A percentile compares a stretch with the other conserved stretches of the same genome.
Conservation (phyloP, 2,888 invertebrate genomes). For the Mimas tiliae region DNA sequence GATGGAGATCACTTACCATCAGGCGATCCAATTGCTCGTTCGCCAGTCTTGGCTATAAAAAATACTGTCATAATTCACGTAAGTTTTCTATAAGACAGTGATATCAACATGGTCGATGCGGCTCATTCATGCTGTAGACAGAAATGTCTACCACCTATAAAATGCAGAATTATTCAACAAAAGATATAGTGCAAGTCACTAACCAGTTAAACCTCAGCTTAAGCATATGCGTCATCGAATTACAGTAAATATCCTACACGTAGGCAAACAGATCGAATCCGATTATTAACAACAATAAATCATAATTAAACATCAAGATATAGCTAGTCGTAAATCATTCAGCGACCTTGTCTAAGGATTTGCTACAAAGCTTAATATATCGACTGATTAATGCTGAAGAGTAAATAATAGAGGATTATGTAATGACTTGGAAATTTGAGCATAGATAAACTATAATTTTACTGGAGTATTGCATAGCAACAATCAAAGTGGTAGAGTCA, state of each 20-base stretch:
- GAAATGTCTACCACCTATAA: no score
- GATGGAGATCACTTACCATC: no score
- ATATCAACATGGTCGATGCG: no score
- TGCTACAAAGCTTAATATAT: slow-evolving; percentile 7
- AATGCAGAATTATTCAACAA: no score
- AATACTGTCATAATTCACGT: no score
- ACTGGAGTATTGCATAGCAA: neutral
- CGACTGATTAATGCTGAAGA: slow-evolving; percentile 1
- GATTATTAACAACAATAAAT: slow-evolving; percentile 19
- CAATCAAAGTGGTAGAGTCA: no score
- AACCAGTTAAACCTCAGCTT: neutral
- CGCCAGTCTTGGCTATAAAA: no score
- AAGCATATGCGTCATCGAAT: neutral
- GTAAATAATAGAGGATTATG: slow-evolving; percentile 14
- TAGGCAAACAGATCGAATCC: slow-evolving; percentile 20
- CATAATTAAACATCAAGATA: slow-evolving; percentile 24
- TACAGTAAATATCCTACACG: neutral
- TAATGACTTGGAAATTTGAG: neutral
- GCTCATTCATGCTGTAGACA: no score
- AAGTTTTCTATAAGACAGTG: no score
- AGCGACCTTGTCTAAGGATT: slow-evolving; percentile 11
- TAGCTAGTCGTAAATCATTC: slow-evolving; percentile 11
- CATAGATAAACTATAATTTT: neutral
- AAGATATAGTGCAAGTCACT: neutral
- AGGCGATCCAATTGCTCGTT: no score